Evolutionary conservation across 2,888 invertebrate genomes (phyloP), one percentile per base, ranked within the genome.

Genomic region (Eulithis testata): DNA sequence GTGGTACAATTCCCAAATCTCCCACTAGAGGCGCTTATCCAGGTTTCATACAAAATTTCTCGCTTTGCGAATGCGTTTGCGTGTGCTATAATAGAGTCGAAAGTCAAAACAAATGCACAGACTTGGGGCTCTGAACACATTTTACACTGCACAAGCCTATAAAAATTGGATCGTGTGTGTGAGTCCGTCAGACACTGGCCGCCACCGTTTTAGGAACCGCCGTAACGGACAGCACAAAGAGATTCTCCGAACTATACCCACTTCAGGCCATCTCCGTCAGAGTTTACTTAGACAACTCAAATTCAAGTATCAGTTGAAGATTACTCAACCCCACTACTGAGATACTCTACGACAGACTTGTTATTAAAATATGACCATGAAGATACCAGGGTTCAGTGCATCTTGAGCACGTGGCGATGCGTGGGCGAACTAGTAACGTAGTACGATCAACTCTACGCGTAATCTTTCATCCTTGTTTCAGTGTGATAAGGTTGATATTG

Each of bases 351-450:
- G 50, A 62, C 60, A 57, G 60, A 67, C 60, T 67, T 63, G 62
- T 66, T 74, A 68, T 75, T 70, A 71, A 76, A 71, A 72, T 73
- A 73, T 72, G 71, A 70, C 68, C 75, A 63, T 69, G 72, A 73
- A 69, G 71, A 68, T 65, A 72, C 60, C 66, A 71, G 62, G 74
- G 75, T 73, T 76, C 75, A 73, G 75, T 79, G 79, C 78, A 81
- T 79, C 78, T 73, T 71, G 70, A 83, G 83, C 85, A 83, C 83
- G 86, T 85, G 83, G 79, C 72, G 43, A 45, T 44, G 85, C 86
- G 90, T 90, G 86, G 90, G 90, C 81, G 90, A 83, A 88, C 90
- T 70, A 82, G 89, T 83, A 80, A 55, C 69, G 63, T 70, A 69
- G 70, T 73, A 70, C 67, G 65, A 70, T 67, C 66, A 71, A 69